These are phyloP conservation scores for Polypedilum vanderplanki DNA, from an alignment of 1,140 invertebrate genomes.

Conservation along the genomic window DNA sequence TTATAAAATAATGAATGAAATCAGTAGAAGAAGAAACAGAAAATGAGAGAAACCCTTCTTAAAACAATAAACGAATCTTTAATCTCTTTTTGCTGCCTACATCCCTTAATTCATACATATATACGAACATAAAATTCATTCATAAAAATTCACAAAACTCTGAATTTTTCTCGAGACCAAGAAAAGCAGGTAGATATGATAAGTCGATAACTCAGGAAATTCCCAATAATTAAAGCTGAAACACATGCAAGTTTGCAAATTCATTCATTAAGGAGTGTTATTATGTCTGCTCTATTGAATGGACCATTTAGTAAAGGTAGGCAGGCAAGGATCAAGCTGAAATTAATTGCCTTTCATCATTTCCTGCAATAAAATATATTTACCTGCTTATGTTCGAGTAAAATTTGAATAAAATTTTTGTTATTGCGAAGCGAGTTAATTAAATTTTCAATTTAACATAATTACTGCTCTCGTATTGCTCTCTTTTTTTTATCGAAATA, in stretches of 20 bases:
- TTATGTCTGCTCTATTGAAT: not conserved
- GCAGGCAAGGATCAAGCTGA: too few species aligned
- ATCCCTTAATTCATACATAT: too few species aligned
- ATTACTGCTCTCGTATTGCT: too few species aligned
- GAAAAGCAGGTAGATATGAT: too few species aligned
- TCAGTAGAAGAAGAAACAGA: not conserved
- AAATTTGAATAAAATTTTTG: not conserved
- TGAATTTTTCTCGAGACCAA: too few species aligned
- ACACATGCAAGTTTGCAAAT: not conserved
- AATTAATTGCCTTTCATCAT: too few species aligned
- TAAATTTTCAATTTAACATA: not conserved
- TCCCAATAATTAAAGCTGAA: not conserved
- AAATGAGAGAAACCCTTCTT: not conserved
- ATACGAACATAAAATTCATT: too few species aligned
- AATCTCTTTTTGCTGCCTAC: not conserved
- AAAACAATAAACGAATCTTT: conserved; percentile 19
- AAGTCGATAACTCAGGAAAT: not conserved
- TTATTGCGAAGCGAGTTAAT: not conserved
- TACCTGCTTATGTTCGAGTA: too few species aligned
- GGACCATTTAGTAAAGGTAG: too few species aligned
- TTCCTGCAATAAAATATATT: too few species aligned
- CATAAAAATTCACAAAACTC: too few species aligned
- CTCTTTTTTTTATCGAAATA: too few species aligned
- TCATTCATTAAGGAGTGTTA: not conserved
- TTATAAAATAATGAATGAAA: not conserved